These are phyloP conservation scores for Cavia porcellus DNA, from an alignment of 2,113 vertebrate species.

Conservation along the genomic window DNA sequence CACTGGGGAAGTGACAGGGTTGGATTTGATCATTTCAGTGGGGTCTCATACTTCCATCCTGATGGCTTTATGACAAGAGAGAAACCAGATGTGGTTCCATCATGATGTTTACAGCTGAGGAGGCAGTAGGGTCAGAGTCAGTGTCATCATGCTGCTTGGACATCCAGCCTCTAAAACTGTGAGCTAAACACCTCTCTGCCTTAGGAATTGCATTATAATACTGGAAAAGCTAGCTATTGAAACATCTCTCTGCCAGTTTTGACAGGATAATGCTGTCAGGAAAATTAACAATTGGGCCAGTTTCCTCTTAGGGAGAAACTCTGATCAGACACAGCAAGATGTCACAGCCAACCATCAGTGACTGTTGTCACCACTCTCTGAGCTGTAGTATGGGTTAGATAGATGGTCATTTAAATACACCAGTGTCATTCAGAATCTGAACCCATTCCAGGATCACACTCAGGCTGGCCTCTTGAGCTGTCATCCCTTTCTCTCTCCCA, in stretches of 20 bases:
- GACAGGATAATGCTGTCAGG: neutral
- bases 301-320: neutral
- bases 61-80: neutral
- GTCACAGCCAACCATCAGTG: neutral
- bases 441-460: neutral
- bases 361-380: neutral
- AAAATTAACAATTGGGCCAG: too few relatives aligned
- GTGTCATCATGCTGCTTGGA: neutral
- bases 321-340: neutral
- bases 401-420: neutral
- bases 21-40: neutral
- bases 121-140: neutral
- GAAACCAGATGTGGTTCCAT: neutral
- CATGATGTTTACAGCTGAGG: neutral
- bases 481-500: rapidly evolving
- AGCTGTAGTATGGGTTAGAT: rapidly evolving
- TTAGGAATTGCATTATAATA: neutral
- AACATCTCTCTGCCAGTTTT: neutral
- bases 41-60: neutral
- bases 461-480: neutral
- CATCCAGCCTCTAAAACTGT: neutral
- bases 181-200: neutral
- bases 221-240: neutral
- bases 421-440: neutral
- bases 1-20: neutral